Evolutionary conservation across 2,113 vertebrate genomes (phyloP).

Genomic region (Brachyhypopomus occidentalis): DNA sequence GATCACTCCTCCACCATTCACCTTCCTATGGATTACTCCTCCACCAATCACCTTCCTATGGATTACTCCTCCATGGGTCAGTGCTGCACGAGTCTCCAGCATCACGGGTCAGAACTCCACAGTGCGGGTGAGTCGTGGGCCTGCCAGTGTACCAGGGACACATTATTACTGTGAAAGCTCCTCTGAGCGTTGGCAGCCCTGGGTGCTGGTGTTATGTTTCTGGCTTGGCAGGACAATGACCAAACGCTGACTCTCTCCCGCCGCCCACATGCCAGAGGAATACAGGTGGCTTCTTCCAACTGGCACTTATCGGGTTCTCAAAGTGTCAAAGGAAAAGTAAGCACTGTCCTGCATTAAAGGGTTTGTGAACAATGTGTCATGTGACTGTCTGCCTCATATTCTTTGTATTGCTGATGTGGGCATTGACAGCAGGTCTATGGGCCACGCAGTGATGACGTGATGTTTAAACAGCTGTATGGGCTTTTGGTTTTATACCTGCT

Average conservation of each 20-base stretch:
- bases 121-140: constrained; percentile 6
- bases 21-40: no score
- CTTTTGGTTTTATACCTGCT: no score
- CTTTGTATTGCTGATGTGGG: background rate
- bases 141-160: background rate
- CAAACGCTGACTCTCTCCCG: constrained; percentile 6
- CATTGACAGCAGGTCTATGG: background rate
- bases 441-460: no score
- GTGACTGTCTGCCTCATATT: background rate
- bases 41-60: no score
- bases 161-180: constrained; percentile 42
- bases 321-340: background rate
- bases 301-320: background rate
- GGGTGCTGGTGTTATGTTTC: constrained; percentile 23
- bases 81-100: no score
- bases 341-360: background rate
- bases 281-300: background rate
- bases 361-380: background rate
- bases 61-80: no score
- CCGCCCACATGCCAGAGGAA: background rate
- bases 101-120: background rate
- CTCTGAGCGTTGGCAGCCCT: background rate
- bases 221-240: background rate
- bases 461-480: no score
- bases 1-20: no score